Conservation (phyloP, 2,797 vertebrate genomes). For the Megalops cyprinoides region DNA sequence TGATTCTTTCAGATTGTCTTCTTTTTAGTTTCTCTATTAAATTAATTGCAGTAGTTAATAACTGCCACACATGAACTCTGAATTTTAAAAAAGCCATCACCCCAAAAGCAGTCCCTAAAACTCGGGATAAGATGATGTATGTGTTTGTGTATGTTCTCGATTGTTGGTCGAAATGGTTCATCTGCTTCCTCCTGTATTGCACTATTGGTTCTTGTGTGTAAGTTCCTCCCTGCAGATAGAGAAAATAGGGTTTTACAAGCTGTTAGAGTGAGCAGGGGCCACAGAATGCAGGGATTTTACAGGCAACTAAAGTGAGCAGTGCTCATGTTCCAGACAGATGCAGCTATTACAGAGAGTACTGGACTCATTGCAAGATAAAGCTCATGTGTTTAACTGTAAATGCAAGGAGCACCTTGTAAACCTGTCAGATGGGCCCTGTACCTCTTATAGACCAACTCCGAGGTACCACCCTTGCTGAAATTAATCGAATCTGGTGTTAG, state of each 20-base stretch:
- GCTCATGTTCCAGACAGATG: conserved; percentile 37
- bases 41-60: too few species aligned
- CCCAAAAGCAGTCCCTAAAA: too few species aligned
- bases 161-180: too few species aligned
- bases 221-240: neutral
- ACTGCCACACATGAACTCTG: too few species aligned
- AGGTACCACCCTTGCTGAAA: neutral
- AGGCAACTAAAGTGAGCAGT: conserved; percentile 42
- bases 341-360: conserved; percentile 38
- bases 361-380: conserved; percentile 39
- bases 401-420: conserved; percentile 42
- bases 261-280: neutral
- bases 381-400: conserved; percentile 34
- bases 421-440: conserved; percentile 39
- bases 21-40: too few species aligned
- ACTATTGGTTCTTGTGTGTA: neutral
- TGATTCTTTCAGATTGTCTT: too few species aligned
- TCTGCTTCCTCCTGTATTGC: too few species aligned
- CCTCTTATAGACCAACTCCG: conserved; percentile 25
- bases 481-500: neutral
- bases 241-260: conserved; percentile 1
- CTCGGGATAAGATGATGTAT: neutral
- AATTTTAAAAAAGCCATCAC: too few species aligned
- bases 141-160: neutral
- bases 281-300: conserved; percentile 1